Base-by-base conservation (phyloP, 2,797 vertebrate genomes). In the Synanceia verrucosa region DNA sequence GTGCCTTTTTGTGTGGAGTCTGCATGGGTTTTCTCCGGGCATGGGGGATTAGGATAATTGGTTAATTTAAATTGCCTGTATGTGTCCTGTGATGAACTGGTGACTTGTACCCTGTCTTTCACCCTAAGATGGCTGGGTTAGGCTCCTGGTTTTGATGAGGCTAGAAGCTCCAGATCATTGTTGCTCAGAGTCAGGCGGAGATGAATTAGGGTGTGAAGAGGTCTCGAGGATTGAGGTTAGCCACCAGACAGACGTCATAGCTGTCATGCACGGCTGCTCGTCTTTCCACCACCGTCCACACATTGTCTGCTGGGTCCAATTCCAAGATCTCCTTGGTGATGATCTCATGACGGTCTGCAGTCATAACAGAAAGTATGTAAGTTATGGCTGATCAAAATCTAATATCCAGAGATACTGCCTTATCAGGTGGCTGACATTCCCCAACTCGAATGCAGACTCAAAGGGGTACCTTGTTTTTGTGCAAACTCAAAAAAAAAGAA, bases 291-390 rank as follows among this genome's bases (percentile, higher is more conserved):
- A 95, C 93, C 0, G 95, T 96, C 96, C 96, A 98, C 72, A 94
- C 94, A 79, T 94, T 95, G 85, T 97, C 94, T 91, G 93, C 94
- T 0, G 95, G 95, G 53, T 97, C 94, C 82, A 97, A 69, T 76
- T 96, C 94, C 23, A 96, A 76, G 81, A 97, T 96, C 89, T 97
- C 95, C 85, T 97, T 97, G 82, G 92, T 94, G 86, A 97, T 97
- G 75, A 97, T 93, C 84, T 97, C 96, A 8, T 97, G 95, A 14
- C 95, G 95, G 85, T 95, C 96, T 98, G 94, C 72, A 95, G 92
- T 80, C 76, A 75, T 19, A 41, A 62, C 44, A 84, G 29, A 71
- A 76, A 66, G 21, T n/a, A 68, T 39, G 51, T 26, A 2, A 67
- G 18, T 48, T 57, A 50, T n/a, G 58, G 39, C n/a, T 26, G 29